phyloP scores from a whole-genome alignment of 2,113 vertebrate species.

The Lampris megalopsis region DNA sequence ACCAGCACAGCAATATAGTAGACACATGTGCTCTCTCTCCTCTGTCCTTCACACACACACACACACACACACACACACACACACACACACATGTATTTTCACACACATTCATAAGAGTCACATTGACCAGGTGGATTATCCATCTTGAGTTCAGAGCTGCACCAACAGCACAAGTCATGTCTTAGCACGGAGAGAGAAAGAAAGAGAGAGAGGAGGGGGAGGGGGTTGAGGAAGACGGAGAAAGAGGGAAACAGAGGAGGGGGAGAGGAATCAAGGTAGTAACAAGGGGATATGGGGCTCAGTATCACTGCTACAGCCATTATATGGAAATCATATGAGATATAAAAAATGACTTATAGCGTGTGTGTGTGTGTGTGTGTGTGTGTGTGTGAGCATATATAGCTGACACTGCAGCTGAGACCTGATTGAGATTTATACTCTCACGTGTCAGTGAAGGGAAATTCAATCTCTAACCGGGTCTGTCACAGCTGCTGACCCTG shows the following conservation, averaged over 20 bases:
- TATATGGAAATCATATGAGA: conserved; percentile 59
- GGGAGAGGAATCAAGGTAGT: conserved; percentile 33
- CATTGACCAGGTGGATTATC: conserved; percentile 72
- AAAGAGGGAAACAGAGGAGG: too few species aligned
- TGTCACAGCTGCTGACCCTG: conserved; percentile 64
- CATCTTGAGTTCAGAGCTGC: conserved; percentile 58
- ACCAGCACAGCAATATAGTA: neutral
- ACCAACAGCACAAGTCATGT: conserved; percentile 65
- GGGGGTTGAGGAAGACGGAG: neutral
- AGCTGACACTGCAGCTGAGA: conserved; percentile 49
- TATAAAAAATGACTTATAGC: conserved; percentile 46
- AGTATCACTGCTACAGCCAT: conserved; percentile 29
- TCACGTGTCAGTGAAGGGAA: conserved; percentile 54
- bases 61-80: neutral
- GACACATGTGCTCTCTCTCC: neutral
- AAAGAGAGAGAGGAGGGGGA: conserved; percentile 8
- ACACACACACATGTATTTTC: neutral
- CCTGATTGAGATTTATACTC: conserved; percentile 76
- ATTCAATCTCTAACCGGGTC: conserved; percentile 68
- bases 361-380: conserved; percentile 32
- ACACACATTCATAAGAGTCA: conserved; percentile 38
- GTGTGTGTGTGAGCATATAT: conserved; percentile 13
- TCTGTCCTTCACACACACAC: neutral
- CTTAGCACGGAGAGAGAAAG: conserved; percentile 47
- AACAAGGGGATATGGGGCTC: conserved; percentile 50